Percentiles rank a stretch among this genome's conserved stretches.
phyloP scores from a whole-genome alignment of 2,113 vertebrate genomes.

The Anhinga anhinga region DNA sequence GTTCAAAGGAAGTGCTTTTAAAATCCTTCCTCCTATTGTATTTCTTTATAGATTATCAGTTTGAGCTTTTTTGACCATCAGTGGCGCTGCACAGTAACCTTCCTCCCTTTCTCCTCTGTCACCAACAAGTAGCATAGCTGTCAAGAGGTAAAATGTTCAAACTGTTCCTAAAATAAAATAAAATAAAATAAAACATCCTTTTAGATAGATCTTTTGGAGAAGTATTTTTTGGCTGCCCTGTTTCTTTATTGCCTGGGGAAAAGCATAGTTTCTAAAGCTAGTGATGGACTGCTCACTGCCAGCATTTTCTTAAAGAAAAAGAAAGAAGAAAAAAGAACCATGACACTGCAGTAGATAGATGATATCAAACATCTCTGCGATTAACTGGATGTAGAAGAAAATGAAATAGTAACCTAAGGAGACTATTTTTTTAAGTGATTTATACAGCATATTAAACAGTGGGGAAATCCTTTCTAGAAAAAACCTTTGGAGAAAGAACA shows the following conservation, averaged over 20 bases:
- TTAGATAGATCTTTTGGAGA: not conserved
- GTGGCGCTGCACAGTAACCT: slow-evolving; percentile 53
- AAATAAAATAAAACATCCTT: not conserved
- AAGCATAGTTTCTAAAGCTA: not conserved
- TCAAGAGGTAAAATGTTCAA: slow-evolving; percentile 16
- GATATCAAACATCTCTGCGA: not conserved
- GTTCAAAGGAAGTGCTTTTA: slow-evolving; percentile 56
- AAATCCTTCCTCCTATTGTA: slow-evolving; percentile 55
- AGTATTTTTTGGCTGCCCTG: not conserved
- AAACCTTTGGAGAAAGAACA: not conserved
- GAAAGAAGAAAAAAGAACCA: not conserved
- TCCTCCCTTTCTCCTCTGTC: slow-evolving; percentile 14
- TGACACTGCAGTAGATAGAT: not conserved
- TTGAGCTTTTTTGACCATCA: slow-evolving; percentile 58
- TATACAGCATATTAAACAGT: slow-evolving; percentile 11
- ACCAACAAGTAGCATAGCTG: slow-evolving; percentile 19
- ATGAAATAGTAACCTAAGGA: slow-evolving; percentile 32
- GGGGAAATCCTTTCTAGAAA: not conserved
- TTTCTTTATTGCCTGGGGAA: not conserved
- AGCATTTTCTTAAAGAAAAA: not conserved
- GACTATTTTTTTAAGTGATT: slow-evolving; percentile 21
- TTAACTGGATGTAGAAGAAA: slow-evolving; percentile 26
- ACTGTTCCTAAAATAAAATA: not conserved
- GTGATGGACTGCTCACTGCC: not conserved
- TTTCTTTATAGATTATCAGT: slow-evolving; percentile 76